Base-by-base conservation (phyloP, 53 echinoderm and acorn worm species). In the Antedon mediterranea region DNA sequence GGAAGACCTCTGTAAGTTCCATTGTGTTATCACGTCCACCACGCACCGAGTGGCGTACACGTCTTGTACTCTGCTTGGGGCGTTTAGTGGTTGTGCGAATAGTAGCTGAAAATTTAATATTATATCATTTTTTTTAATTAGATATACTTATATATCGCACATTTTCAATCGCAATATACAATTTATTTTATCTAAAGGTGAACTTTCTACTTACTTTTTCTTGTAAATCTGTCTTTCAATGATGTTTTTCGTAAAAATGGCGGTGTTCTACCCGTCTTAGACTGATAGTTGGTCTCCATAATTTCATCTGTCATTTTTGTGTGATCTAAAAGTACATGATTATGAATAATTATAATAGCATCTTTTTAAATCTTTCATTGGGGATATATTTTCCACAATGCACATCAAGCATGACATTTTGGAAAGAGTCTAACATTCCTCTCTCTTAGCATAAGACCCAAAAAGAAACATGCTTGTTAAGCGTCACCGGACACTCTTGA, bases 191-290 rank as follows among this genome's bases (percentile, higher is more conserved):
- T 37, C 37, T 11, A n/a, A n/a, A n/a, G n/a, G n/a, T n/a, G n/a
- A n/a, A n/a, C n/a, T 6, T 6, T n/a, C n/a, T n/a, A 71, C 34
- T 87, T 82, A 97, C 97, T 89, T 90, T 97, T 97, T 32, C 97
- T 87, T 26, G 91, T 92, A 28, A 97, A 84, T 43, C 97, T 57
- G 23, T 57, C 57, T 23, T 57, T 57, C 20, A 57, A 23, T 23
- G 57, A 57, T 6, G 57, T 18, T 26, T 57, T 57, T 26, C 31
- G 23, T 7, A 73, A 73, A 13, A 73, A 73, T 31, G 32, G 32
- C 14, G 32, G 31, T 28, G 31, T 31, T 13, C 32, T 73, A 8
- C 32, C 32, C 4, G 74, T 73, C 74, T 73, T 73, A 29, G 74
- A 30, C 32, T 73, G 74, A 13, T 30, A 73, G 11, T 73, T 73